Evolutionary conservation across 2,888 invertebrate species (phyloP).

Genomic region (Latrodectus hesperus): DNA sequence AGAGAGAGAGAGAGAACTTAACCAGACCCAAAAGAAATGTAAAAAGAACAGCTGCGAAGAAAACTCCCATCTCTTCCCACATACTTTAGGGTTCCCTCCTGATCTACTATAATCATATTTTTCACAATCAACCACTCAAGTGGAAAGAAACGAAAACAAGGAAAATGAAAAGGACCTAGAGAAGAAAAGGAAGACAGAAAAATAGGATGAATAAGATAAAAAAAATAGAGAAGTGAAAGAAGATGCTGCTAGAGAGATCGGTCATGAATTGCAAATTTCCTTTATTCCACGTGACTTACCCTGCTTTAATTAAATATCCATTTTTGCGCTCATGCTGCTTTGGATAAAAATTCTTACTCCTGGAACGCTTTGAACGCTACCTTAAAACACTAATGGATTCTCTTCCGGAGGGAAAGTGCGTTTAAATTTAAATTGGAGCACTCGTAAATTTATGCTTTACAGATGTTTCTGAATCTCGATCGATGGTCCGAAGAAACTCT

Average conservation of each 20-base stretch:
- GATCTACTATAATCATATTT: conserved; percentile 43
- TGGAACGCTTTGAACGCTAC: background rate
- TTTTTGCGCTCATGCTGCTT: conserved; percentile 33
- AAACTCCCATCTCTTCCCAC: background rate
- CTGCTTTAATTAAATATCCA: conserved; percentile 62
- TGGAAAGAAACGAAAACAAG: conserved; percentile 47
- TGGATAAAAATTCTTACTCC: conserved; percentile 18
- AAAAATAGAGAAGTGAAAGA: conserved; percentile 21
- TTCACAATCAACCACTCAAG: conserved; percentile 41
- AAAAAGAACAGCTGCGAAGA: conserved; percentile 8
- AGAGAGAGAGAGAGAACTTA: conserved; percentile 1
- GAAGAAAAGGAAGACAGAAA: conserved; percentile 17
- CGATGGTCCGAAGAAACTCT: conserved; percentile 32
- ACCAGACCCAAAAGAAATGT: background rate
- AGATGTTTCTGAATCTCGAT: conserved; percentile 59
- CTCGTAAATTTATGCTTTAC: conserved; percentile 66
- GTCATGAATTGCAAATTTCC: conserved; percentile 66
- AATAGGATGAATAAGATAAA: conserved; percentile 11
- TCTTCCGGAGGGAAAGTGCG: conserved; percentile 38
- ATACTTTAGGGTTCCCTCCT: background rate
- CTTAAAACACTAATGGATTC: conserved; percentile 56
- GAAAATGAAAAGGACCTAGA: conserved; percentile 23
- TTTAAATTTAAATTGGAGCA: conserved; percentile 64
- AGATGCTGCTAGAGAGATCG: conserved; percentile 38
- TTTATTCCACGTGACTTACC: conserved; percentile 56